Conservation (phyloP, 1,140 invertebrate species). For the Prorops nasuta region DNA sequence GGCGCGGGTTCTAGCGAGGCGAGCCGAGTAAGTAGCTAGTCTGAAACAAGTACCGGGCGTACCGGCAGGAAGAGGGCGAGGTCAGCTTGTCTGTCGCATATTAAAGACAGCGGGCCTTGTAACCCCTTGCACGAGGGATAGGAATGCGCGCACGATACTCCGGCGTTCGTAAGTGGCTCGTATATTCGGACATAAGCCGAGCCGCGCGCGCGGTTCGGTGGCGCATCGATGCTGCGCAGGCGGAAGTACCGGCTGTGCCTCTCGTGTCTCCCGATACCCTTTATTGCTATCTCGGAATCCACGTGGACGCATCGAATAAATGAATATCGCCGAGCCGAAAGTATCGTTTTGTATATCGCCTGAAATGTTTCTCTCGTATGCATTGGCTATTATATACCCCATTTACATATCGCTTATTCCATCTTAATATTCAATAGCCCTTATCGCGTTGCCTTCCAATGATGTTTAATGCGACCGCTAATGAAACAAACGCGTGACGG, state of each 20-base stretch:
- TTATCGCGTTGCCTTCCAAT: too few relatives aligned
- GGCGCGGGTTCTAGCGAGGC: too few relatives aligned
- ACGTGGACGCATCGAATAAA: too few relatives aligned
- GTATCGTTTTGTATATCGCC: too few relatives aligned
- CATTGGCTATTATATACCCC: too few relatives aligned
- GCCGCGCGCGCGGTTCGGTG: background rate
- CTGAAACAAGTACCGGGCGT: slow-evolving; percentile 44
- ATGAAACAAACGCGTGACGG: too few relatives aligned
- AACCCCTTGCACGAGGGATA: slow-evolving; percentile 25
- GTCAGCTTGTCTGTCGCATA: slow-evolving; percentile 47
- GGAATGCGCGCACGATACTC: slow-evolving; percentile 23
- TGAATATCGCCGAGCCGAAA: too few relatives aligned
- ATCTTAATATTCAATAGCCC: too few relatives aligned
- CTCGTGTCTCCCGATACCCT: slow-evolving; percentile 10
- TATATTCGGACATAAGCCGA: slow-evolving; percentile 24
- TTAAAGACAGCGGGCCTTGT: slow-evolving; percentile 37
- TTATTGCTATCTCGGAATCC: slow-evolving; percentile 4
- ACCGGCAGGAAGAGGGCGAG: slow-evolving; percentile 43
- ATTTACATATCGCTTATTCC: too few relatives aligned
- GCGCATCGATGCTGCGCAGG: slow-evolving; percentile 18
- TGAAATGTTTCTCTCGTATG: too few relatives aligned
- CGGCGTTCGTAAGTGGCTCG: slow-evolving; percentile 25
- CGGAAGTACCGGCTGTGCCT: slow-evolving; percentile 28
- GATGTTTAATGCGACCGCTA: too few relatives aligned
- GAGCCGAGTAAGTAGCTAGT: slow-evolving; percentile 36